phyloP scores from a whole-genome alignment of 2,888 invertebrate genomes.

The Agonopterix arenella region DNA sequence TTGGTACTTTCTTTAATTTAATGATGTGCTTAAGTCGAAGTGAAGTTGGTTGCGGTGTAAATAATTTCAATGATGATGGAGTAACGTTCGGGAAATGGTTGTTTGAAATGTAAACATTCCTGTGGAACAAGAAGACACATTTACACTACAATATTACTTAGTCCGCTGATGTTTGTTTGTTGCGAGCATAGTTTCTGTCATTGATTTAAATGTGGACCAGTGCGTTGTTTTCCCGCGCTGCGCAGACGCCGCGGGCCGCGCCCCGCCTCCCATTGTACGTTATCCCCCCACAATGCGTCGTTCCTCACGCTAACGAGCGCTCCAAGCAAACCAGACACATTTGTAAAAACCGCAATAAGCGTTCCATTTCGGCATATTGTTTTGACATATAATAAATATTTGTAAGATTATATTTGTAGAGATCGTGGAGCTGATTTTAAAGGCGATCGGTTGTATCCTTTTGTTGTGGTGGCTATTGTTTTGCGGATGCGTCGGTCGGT shows the following conservation, averaged over 20 bases:
- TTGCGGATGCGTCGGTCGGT: constrained; percentile 25
- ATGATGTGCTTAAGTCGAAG: too few relatives aligned
- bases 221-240: constrained; percentile 11
- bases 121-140: too few relatives aligned
- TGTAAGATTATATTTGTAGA: constrained; percentile 62
- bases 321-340: constrained; percentile 68
- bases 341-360: constrained; percentile 75
- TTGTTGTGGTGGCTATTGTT: constrained; percentile 48
- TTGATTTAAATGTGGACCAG: constrained; percentile 54
- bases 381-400: constrained; percentile 78
- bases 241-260: constrained; percentile 50
- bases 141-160: too few relatives aligned
- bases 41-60: too few relatives aligned
- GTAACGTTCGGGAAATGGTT: too few relatives aligned
- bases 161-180: constrained; percentile 12
- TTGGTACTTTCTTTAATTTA: not conserved
- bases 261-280: constrained; percentile 70
- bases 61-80: too few relatives aligned
- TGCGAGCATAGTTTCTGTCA: constrained; percentile 31
- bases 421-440: constrained; percentile 60
- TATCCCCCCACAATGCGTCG: constrained; percentile 67
- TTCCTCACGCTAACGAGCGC: constrained; percentile 75
- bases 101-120: too few relatives aligned
- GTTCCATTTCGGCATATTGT: constrained; percentile 75
- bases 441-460: constrained; percentile 51